Base-by-base conservation (phyloP, 1,140 invertebrate species). In the Coenobita brevimanus region DNA sequence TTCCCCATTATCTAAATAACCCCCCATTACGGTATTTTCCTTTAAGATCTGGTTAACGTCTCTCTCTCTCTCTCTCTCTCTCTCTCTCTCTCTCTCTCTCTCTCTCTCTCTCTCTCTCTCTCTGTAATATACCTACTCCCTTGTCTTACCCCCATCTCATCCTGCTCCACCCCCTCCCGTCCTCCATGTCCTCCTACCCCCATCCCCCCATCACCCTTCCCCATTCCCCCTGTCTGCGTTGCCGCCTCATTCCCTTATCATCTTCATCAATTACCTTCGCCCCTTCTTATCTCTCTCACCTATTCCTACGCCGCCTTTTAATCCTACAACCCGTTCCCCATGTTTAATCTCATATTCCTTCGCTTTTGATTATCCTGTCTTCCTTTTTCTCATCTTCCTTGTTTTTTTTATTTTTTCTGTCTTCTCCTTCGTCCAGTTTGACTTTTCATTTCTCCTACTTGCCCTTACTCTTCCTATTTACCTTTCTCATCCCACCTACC, bases 101-200 rank as follows among this genome's bases (percentile, higher is more conserved):
- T 57, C 54, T 57, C 54, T 57, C 54, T 57, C 54, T 57, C 54
- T 57, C 54, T 57, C 54, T 67, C 62, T 67, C 62, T 67, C 62
- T 67, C 62, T n/a, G n/a, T n/a, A n/a, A n/a, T n/a, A n/a, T n/a
- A n/a, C n/a, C n/a, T n/a, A n/a, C n/a, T n/a, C n/a, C n/a, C n/a
- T n/a, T n/a, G n/a, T n/a, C n/a, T n/a, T n/a, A n/a, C n/a, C n/a
- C n/a, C n/a, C n/a, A n/a, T n/a, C n/a, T n/a, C n/a, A n/a, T n/a
- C n/a, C n/a, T n/a, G n/a, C n/a, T n/a, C n/a, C n/a, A n/a, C n/a
- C n/a, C n/a, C n/a, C n/a, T n/a, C n/a, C n/a, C n/a, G n/a, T n/a
- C n/a, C n/a, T n/a, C n/a, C n/a, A n/a, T n/a, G n/a, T n/a, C n/a
- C n/a, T n/a, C n/a, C n/a, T 67, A 24, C 36, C 62, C 36, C 62